Base-by-base conservation (phyloP, 30 jellyfish, hydroid and myxozoan genomes). In the Catostylus mosaicus region DNA sequence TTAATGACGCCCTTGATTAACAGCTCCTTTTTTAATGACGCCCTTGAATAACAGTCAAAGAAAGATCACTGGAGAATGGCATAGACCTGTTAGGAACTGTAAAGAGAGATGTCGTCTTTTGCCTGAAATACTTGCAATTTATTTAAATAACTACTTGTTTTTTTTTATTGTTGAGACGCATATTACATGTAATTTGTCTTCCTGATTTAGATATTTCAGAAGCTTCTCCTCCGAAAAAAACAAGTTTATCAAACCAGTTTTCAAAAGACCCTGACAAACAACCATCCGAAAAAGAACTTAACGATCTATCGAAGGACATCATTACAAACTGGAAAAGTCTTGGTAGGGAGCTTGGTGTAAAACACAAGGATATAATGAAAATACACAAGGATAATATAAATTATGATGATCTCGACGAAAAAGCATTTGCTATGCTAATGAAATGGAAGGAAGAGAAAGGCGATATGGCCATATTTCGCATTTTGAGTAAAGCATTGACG, bases 331-430 rank as follows among this genome's bases (percentile, higher is more conserved):
- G 99, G 99, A 93, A 93, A 83, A 94, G 89, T 26, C 81, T 93
- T 2, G 99, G 96, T 23, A 51, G 99, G 59, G 89, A 88, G 73
- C 65, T 93, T 35, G 90, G 65, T 35, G 47, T 93, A 1, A 87
- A 80, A 22, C 69, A 93, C 46, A 45, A 82, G 10, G 73, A 73
- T 19, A 76, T 93, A 20, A 83, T 62, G 72, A 61, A 52, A n/a
- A 93, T 93, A 18, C 96, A 87, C 8, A 93, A 87, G 77, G 99
- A 93, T 78, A 87, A 93, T 73, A 83, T 85, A 0, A 93, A 87
- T 72, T 82, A 93, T 78, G 99, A 88, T 23, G 99, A 93, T 57
- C 82, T 93, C 2, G 75, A 46, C 18, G 99, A 93, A 46, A 93
- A 93, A 76, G 93, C 99, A 8, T 81, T 78, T 72, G 95, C 96